These are phyloP conservation scores for Charaxes varanes DNA, from an alignment of 1,140 invertebrate genomes.

Conservation along the genomic window DNA sequence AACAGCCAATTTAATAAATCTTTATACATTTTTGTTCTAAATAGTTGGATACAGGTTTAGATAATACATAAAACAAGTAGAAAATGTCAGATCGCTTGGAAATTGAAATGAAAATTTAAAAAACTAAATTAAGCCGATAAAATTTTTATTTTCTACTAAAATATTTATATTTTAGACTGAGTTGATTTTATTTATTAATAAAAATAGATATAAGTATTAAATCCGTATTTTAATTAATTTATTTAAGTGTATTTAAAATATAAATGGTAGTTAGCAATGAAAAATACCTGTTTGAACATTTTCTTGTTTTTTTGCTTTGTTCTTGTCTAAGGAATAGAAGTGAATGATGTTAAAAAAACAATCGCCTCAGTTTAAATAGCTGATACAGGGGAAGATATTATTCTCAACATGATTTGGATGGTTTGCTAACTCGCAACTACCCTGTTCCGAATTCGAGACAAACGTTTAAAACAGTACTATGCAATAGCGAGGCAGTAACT, in stretches of 20 bases:
- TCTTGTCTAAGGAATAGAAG: conserved; percentile 21
- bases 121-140: neutral
- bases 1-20: neutral
- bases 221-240: neutral
- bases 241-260: neutral
- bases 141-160: no score
- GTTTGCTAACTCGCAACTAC: conserved; percentile 39
- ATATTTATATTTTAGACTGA: no score
- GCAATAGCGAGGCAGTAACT: conserved; percentile 20
- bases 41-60: no score
- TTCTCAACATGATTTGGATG: conserved; percentile 33
- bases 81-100: no score
- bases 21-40: neutral
- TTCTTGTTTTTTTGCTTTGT: conserved; percentile 30
- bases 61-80: no score
- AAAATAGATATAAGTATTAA: no score
- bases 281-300: conserved; percentile 65
- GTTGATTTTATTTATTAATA: no score
- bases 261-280: no score
- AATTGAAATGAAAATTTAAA: conserved; percentile 2
- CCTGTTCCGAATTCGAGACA: conserved; percentile 59
- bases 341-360: conserved; percentile 34
- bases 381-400: conserved; percentile 31
- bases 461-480: conserved; percentile 32
- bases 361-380: conserved; percentile 45